These are phyloP conservation scores for Dynastes hyllus DNA, from an alignment of 2,888 invertebrate species.

Conservation along the genomic window DNA sequence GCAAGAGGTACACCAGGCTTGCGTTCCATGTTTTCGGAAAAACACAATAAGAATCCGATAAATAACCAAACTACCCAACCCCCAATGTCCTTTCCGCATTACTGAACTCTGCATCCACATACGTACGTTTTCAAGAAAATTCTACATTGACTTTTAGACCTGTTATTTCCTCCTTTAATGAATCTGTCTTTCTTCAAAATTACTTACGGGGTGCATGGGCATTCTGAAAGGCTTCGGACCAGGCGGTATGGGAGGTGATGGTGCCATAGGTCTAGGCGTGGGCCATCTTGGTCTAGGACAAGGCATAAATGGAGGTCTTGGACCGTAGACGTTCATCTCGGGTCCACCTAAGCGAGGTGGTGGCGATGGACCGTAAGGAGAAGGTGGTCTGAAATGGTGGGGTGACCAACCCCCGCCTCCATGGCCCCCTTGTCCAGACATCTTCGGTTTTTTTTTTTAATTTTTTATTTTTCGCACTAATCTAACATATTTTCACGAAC, in stretches of 20 bases:
- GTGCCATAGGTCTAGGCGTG: slow-evolving; percentile 70
- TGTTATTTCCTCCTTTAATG: too few species aligned
- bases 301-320: slow-evolving; percentile 74
- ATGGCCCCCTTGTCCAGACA: slow-evolving; percentile 68
- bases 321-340: slow-evolving; percentile 70
- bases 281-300: slow-evolving; percentile 82
- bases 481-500: slow-evolving; percentile 42
- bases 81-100: too few species aligned
- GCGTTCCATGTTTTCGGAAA: too few species aligned
- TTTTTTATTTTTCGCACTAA: slow-evolving; percentile 16
- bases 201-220: slow-evolving; percentile 70
- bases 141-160: too few species aligned
- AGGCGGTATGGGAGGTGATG: slow-evolving; percentile 66
- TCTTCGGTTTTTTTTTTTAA: slow-evolving; percentile 48
- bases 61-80: too few species aligned
- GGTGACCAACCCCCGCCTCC: slow-evolving; percentile 75
- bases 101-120: too few species aligned
- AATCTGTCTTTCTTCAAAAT: too few species aligned
- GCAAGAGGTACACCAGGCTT: too few species aligned
- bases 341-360: slow-evolving; percentile 78
- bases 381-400: slow-evolving; percentile 81
- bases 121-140: too few species aligned
- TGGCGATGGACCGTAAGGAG: slow-evolving; percentile 84
- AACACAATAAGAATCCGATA: too few species aligned
- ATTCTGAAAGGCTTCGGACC: slow-evolving; percentile 69